Evolutionary conservation across 2,797 vertebrate species (phyloP).

Genomic region (Crocidura indochinensis): DNA sequence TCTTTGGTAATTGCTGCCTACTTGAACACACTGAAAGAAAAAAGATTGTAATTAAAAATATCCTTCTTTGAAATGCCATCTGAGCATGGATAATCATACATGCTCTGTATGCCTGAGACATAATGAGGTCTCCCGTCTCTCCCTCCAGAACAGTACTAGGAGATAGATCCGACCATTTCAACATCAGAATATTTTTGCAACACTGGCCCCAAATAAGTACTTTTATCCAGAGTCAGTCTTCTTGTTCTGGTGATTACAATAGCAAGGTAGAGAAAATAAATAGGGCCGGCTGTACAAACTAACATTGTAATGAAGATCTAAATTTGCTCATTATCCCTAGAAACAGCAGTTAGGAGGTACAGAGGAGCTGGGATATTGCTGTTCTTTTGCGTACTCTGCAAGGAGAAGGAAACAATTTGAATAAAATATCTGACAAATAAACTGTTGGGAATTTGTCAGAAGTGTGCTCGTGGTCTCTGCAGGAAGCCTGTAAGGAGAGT

Average conservation of each 20-base stretch:
- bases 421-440: constrained; percentile 80
- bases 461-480: constrained; percentile 52
- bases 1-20: neutral
- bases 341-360: constrained; percentile 67
- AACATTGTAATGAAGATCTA: constrained; percentile 73
- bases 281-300: constrained; percentile 69
- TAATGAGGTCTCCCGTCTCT: constrained; percentile 60
- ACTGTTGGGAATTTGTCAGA: constrained; percentile 77
- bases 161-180: constrained; percentile 52
- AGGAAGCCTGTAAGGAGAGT: constrained; percentile 63
- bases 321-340: constrained; percentile 79
- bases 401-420: constrained; percentile 81
- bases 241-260: constrained; percentile 73
- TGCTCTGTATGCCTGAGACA: neutral
- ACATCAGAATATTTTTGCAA: constrained; percentile 62
- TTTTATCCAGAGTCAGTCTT: constrained; percentile 68
- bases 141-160: neutral
- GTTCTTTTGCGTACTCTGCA: constrained; percentile 70
- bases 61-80: constrained; percentile 1
- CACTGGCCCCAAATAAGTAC: constrained; percentile 67
- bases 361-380: constrained; percentile 71
- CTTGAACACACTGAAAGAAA: constrained; percentile 52
- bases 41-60: constrained; percentile 64
- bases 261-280: constrained; percentile 78
- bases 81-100: constrained; percentile 8